Percentiles rank a stretch among this genome's conserved stretches.
phyloP scores from a whole-genome alignment of 1,140 invertebrate genomes.

The Notospermus geniculatus region DNA sequence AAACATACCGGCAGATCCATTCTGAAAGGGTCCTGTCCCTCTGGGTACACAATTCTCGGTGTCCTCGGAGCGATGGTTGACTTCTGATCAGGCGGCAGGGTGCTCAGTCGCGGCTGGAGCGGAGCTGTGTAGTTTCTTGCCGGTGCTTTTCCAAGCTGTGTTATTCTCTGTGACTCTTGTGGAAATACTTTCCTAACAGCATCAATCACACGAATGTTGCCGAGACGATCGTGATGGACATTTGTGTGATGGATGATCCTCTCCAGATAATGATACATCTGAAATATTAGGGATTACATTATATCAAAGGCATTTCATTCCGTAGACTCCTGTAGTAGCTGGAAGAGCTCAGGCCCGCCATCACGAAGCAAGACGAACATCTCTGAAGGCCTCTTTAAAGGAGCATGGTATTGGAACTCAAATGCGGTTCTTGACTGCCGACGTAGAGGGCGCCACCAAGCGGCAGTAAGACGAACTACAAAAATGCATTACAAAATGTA shows the following conservation, averaged over 20 bases:
- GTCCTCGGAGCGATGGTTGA: neutral
- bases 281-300: too few relatives aligned
- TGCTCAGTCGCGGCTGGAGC: neutral
- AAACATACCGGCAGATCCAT: neutral
- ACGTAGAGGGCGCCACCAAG: too few relatives aligned
- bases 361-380: neutral
- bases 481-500: too few relatives aligned
- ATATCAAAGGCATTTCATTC: neutral
- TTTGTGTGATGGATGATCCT: constrained; percentile 30
- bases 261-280: constrained; percentile 41
- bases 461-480: too few relatives aligned
- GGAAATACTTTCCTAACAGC: constrained; percentile 34
- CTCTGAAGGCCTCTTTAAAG: neutral
- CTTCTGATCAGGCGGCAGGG: neutral
- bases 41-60: neutral
- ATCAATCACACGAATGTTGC: constrained; percentile 37
- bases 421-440: neutral
- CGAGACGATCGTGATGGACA: constrained; percentile 32
- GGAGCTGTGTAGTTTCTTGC: neutral
- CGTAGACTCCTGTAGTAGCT: too few relatives aligned
- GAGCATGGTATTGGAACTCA: neutral
- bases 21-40: neutral
- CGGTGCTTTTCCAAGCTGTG: neutral
- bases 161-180: constrained; percentile 21
- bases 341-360: neutral